Evolutionary conservation across 2,113 vertebrate genomes (phyloP).

Genomic region (Tonatia bakeri): DNA sequence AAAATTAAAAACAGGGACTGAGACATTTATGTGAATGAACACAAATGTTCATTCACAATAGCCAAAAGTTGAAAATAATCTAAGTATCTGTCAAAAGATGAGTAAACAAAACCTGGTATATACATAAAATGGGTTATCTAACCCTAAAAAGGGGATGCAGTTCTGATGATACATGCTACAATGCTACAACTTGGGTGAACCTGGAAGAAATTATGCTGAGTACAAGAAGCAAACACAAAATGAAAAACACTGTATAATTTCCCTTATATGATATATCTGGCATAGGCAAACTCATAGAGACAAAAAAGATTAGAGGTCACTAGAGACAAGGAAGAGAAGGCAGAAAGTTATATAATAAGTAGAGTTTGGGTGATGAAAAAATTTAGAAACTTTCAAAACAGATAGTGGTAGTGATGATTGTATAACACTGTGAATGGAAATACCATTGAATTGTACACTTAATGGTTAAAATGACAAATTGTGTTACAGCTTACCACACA

Average conservation of each 20-base stretch:
- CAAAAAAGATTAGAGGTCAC: not conserved
- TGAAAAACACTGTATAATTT: not conserved
- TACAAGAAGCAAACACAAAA: not conserved
- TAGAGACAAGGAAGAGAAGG: not conserved
- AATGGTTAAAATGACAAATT: not conserved
- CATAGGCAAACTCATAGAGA: not conserved
- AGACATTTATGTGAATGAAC: not conserved
- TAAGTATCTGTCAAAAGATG: not conserved
- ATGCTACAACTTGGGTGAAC: not conserved
- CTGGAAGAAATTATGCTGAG: not conserved
- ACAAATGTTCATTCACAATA: not conserved
- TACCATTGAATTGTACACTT: not conserved
- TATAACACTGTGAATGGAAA: not conserved
- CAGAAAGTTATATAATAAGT: not conserved
- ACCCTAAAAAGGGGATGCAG: not conserved
- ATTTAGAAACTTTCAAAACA: not conserved
- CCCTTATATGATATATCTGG: not conserved
- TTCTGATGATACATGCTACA: not conserved
- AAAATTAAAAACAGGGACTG: not conserved
- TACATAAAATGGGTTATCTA: not conserved
- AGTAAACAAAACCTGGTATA: not conserved
- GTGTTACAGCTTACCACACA: not conserved
- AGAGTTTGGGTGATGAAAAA: not conserved
- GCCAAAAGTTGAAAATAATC: not conserved
- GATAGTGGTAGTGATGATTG: not conserved